These are phyloP conservation scores for Eubasilissa regina DNA, from an alignment of 1,140 invertebrate genomes.

Conservation along the genomic window DNA sequence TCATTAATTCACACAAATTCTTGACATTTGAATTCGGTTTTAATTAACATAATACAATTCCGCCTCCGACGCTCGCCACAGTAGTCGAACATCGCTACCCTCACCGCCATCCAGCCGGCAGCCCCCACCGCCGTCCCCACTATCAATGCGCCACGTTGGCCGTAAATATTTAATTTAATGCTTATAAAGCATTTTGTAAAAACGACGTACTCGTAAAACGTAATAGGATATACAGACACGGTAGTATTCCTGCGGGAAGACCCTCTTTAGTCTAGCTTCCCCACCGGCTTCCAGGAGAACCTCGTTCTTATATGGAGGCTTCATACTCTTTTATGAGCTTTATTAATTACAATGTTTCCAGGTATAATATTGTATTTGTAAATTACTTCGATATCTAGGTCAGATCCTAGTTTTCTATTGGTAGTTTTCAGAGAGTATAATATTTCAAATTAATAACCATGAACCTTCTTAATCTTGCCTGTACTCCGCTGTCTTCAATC, in stretches of 20 bases:
- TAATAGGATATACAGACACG: not conserved
- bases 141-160: not conserved
- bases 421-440: too few relatives aligned
- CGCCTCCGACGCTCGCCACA: not conserved
- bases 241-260: not conserved
- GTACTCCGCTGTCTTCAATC: too few relatives aligned
- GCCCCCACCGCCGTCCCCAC: not conserved
- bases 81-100: not conserved
- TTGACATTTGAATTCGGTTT: not conserved
- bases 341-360: slow-evolving; percentile 10
- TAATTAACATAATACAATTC: not conserved
- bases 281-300: not conserved
- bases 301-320: not conserved
- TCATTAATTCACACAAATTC: too few relatives aligned
- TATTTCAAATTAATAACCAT: too few relatives aligned
- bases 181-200: slow-evolving; percentile 3
- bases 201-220: slow-evolving; percentile 11
- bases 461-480: too few relatives aligned
- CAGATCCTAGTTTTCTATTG: too few relatives aligned
- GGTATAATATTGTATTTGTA: too few relatives aligned
- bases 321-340: not conserved
- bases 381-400: too few relatives aligned
- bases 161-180: slow-evolving; percentile 20
- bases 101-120: not conserved
- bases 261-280: not conserved